Base-by-base conservation (phyloP, 1,140 invertebrate genomes). In the Bombus consobrinus region DNA sequence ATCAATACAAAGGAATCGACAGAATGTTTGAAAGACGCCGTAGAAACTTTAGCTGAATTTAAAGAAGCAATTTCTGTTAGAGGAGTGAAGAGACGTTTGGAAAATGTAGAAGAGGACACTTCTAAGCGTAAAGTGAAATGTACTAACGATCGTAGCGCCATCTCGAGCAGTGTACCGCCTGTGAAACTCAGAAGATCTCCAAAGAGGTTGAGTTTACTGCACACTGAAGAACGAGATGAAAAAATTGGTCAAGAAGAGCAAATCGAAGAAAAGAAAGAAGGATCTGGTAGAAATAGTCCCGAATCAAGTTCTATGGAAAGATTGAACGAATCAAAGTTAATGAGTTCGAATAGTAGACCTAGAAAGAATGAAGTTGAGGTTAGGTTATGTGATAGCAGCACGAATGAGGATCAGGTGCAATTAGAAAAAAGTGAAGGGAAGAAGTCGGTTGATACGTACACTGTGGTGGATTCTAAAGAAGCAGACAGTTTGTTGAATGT, bases 341-440 rank as follows among this genome's bases (percentile, higher is more conserved):
- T 1, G 25, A 68, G 76, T 6, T 73, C 59, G 53, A 37, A 6
- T 32, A 72, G 66, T 32, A n/a, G 59, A 5, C 43, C 12, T 22
- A 91, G 77, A 37, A 87, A 66, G 8, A 85, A 47, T n/a, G 88
- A 93, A 12, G 90, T 94, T n/a, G 91, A 94, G 75, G 82, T 94
- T 0, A 89, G 93, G 68, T 3, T 94, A 9, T 94, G 94, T 76
- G 94, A 94, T 69, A 94, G 94, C 64, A 94, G 94, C 59, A 94
- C 93, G 3, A 79, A 88, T 6, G 92, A 90, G 25, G 77, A 88
- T 37, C 87, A 83, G 9, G 77, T 37, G 57, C 34, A 43, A 34
- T 8, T 73, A 15, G 62, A 81, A 28, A 75, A 34, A 15, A 59
- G 18, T 4, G 47, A 83, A 0, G 32, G 84, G 41, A 83, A 13